phyloP scores from a whole-genome alignment of 2,888 invertebrate genomes.

The Antheraea assamensis region DNA sequence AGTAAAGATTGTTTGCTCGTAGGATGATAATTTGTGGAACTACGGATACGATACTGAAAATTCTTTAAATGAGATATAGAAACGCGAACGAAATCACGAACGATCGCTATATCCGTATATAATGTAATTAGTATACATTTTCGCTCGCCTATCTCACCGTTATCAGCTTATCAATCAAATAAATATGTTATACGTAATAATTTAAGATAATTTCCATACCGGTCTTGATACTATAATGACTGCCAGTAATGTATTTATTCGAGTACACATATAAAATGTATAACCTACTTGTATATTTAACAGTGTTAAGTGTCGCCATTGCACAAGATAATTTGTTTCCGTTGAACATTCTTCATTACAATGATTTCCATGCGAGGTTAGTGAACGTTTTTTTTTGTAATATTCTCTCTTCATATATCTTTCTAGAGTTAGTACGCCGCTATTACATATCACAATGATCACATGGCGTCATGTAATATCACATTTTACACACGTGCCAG shows the following conservation, averaged over 20 bases:
- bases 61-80: no score
- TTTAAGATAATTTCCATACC: not conserved
- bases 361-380: conserved; percentile 75
- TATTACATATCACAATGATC: no score
- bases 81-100: not conserved
- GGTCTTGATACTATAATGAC: not conserved
- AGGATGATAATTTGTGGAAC: no score
- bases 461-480: no score
- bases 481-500: no score
- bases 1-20: no score
- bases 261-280: conserved; percentile 8
- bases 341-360: conserved; percentile 70
- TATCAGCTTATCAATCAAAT: conserved; percentile 14
- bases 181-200: not conserved
- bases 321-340: conserved; percentile 47
- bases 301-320: conserved; percentile 30
- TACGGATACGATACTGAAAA: no score
- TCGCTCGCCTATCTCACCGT: not conserved
- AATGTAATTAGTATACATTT: not conserved
- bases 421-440: not conserved
- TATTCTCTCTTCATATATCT: not conserved
- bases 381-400: conserved; percentile 19
- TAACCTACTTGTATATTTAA: conserved; percentile 6
- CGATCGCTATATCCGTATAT: not conserved
- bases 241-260: not conserved